Evolutionary conservation across 2,113 vertebrate genomes (phyloP), one percentile per base, ranked within the genome.

Genomic region (Archocentrus centrarchus): DNA sequence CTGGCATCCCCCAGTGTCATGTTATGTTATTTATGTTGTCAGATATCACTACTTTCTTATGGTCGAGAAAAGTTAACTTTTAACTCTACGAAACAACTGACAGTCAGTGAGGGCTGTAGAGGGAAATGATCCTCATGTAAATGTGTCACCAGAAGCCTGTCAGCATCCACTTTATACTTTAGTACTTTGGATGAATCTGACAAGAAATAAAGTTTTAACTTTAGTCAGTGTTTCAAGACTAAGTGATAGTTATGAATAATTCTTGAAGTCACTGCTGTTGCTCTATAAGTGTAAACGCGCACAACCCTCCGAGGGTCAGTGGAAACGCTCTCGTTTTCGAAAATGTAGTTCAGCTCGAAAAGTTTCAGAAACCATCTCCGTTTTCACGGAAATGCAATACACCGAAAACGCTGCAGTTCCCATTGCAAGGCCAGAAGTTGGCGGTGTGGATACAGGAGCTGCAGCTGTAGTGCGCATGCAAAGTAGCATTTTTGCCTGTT

Each of bases 71-170:
- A 47, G 63, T 44, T 68, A 47, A 68, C 64, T 68, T 50, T 68
- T 30, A 68, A 68, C 22, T 50, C 22, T 30, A 13, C 10, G 41
- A 18, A 70, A 1, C 64, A 50, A 27, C 6, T 18, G 41, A 47
- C 41, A n/a, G 30, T 11, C 15, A 20, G 24, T 50, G 41, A 11
- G 41, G 22, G 22, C 64, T 30, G 14, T 30, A 0, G 0, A 50
- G 22, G 41, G 22, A 68, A 68, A 68, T 68, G 22, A 47, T 70
- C 22, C 24, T 30, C 27, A 30, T 24, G 44, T 15, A 5, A 15
- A 5, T 70, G 39, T 30, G 41, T 18, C 14, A 44, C 47, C 22
- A 47, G 41, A 47, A 30, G 2, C 22, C 22, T 47, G n/a, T 68
- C 64, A 70, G 64, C 41, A 70, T 50, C 64, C 22, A 70, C 15